Conservation (phyloP, 1,140 invertebrate species). For the Caerostris extrusa region DNA sequence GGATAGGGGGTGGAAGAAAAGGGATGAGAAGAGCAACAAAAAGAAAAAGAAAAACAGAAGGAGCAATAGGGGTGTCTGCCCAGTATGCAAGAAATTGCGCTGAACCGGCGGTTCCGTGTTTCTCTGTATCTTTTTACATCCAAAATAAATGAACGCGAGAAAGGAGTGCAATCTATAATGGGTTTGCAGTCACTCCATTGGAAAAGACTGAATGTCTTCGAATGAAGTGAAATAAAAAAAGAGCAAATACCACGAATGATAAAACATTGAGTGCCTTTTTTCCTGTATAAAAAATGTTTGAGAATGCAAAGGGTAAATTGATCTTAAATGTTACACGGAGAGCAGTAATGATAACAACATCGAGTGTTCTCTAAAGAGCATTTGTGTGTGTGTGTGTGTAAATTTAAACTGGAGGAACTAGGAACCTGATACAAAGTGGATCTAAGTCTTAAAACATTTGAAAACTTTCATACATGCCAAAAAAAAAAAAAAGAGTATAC, state of each 20-base stretch:
- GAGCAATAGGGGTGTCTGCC: not conserved
- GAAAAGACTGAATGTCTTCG: slow-evolving; percentile 55
- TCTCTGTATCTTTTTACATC: slow-evolving; percentile 53
- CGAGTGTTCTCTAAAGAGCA: no score
- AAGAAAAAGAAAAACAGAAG: not conserved
- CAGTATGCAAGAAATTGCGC: slow-evolving; percentile 66
- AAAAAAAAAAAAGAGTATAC: no score
- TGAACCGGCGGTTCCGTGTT: slow-evolving; percentile 8
- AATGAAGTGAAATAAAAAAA: not conserved
- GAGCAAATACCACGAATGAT: not conserved
- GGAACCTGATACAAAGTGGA: no score
- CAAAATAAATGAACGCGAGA: slow-evolving; percentile 52
- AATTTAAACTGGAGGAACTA: no score
- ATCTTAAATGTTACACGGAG: no score
- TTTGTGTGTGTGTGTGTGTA: no score
- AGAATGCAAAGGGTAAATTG: no score
- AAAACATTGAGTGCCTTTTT: not conserved
- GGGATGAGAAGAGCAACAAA: not conserved
- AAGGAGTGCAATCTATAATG: slow-evolving; percentile 21
- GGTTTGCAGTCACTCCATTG: slow-evolving; percentile 31
- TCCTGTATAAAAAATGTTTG: no score
- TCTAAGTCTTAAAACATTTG: no score
- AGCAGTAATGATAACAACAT: no score
- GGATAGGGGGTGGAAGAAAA: not conserved
- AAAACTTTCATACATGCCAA: no score